Evolutionary conservation across 2,113 vertebrate genomes (phyloP).

Genomic region (Vombatus ursinus): DNA sequence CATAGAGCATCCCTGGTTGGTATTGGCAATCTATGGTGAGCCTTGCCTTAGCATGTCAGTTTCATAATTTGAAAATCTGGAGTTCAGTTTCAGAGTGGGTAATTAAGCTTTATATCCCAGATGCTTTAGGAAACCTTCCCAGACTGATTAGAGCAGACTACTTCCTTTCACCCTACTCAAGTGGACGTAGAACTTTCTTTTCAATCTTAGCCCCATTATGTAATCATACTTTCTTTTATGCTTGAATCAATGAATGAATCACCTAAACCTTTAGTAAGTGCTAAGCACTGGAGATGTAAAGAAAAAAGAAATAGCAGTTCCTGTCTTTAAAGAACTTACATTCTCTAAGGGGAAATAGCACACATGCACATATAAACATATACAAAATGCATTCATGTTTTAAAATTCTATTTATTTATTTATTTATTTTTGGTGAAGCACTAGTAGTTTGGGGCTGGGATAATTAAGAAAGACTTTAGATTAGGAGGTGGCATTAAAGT

Average conservation of each 20-base stretch:
- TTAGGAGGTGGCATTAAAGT: not conserved
- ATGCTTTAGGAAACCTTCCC: not conserved
- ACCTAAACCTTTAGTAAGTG: not conserved
- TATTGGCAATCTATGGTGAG: not conserved
- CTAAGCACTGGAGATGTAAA: not conserved
- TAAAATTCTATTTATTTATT: too few species aligned
- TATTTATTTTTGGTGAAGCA: not conserved
- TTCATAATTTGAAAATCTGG: not conserved
- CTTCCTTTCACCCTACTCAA: fast-evolving
- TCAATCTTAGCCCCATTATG: too few species aligned
- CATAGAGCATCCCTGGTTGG: not conserved
- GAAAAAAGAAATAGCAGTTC: too few species aligned
- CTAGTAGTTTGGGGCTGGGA: not conserved
- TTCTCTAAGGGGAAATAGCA: not conserved
- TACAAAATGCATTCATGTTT: not conserved
- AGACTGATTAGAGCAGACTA: not conserved
- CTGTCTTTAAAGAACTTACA: not conserved
- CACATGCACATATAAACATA: not conserved
- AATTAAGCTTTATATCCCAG: not conserved
- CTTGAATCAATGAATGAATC: not conserved
- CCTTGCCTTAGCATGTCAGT: not conserved
- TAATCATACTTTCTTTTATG: not conserved
- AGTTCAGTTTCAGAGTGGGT: not conserved
- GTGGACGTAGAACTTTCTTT: fast-evolving
- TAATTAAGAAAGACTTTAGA: not conserved